Base-by-base conservation (phyloP, 2,797 vertebrate genomes). In the Nannoperca obscura region DNA sequence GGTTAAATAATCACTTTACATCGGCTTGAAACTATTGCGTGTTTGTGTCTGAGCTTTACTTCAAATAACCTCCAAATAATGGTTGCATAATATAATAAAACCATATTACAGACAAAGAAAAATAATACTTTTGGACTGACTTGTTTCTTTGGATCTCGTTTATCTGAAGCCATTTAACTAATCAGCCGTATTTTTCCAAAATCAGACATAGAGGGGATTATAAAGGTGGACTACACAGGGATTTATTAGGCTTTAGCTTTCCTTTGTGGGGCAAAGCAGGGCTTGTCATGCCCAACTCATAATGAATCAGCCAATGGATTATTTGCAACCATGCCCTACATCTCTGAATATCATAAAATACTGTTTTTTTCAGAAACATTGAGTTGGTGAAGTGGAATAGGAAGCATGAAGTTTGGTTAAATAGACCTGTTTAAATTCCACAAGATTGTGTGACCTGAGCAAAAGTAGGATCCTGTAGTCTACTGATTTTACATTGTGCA, bases 271-370 rank as follows among this genome's bases (percentile, higher is more conserved):
- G 49, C 53, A 65, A 67, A 46, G 50, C 71, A 20, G 19, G 52
- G 19, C 38, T 52, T 79, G 66, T 82, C 38, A 22, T 12, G 53
- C 34, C 36, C 61, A 81, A 42, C 52, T 72, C 52, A 5, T 42
- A 85, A 68, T 71, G 34, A 78, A 50, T 78, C 46, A 79, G 50
- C 30, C 61, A 61, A 64, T 80, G 63, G 71, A 82, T 79, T 80
- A 75, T 64, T 76, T 83, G 40, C 36, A 76, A 30, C 63, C 46
- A 44, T 83, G 27, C 19, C 58, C 77, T 47, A 58, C 22, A 78
- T 88, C 40, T 77, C 65, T 80, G 11, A 74, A 66, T 71, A 74
- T 42, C 55, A 59, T 81, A 9, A 63, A 24, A n/a, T 27, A 7
- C 38, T 58, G 34, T 24, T 75, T 79, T 24, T 57, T 57, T 30